Base-by-base conservation (phyloP, 2,888 invertebrate species). In the Callyntrura guangdongensis region DNA sequence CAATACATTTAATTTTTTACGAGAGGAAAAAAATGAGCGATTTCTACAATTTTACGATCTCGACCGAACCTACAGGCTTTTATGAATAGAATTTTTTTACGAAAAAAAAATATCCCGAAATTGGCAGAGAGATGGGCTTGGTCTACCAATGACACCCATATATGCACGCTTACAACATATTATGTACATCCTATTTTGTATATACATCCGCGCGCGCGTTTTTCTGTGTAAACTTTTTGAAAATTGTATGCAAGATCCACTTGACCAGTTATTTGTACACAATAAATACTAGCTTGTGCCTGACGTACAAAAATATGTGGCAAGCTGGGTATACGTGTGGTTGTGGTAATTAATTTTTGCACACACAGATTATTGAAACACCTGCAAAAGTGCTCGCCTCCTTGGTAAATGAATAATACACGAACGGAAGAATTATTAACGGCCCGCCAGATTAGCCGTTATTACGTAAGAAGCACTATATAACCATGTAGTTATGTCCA, bases 61-160 rank as follows among this genome's bases (percentile, higher is more conserved):
- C 17, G 49, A n/a, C 36, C 36, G 45, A 72, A 8, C 17, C 4
- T 11, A 25, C 14, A 12, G 12, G 8, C 3, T 17, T 79, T 53
- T 22, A 61, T 49, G 64, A 4, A 45, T 9, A 49, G 67, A 20
- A 11, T 85, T 85, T 79, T 79, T n/a, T n/a, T n/a, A 3, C 47
- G 36, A 81, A 83, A 59, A 47, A 69, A 22, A 86, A 86, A 86
- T 86, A 74, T 86, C 36, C 85, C 85, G 59, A 86, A 86, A 86
- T 72, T 86, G 85, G 85, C 59, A 86, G 85, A 74, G 74, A 86
- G 74, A 59, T 86, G 85, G 85, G 85, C 74, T 86, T 86, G 85
- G 85, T 86, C 74, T 14, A 36, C 64, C 56, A 47, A 53, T 22
- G 72, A 85, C 69, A 85, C 67, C 69, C 45, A 22, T 67, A 27